Percentiles rank a stretch among this genome's conserved stretches.
Evolutionary conservation across 2,797 vertebrate species (phyloP).

Genomic region (Florisuga fusca): DNA sequence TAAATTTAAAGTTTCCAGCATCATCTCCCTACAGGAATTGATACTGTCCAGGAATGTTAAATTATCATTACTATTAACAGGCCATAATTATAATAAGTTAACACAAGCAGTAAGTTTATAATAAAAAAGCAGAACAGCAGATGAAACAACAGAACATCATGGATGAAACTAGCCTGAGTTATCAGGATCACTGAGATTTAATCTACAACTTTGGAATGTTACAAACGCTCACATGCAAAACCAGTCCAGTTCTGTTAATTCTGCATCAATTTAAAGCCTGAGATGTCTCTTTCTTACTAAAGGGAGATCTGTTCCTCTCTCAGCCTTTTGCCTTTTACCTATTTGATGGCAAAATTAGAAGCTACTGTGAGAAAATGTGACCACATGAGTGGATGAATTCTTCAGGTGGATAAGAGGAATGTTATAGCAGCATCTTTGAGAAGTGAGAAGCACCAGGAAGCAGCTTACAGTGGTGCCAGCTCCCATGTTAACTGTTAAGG

Average conservation of each 20-base stretch:
- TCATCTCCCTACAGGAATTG: background rate
- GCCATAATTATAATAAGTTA: background rate
- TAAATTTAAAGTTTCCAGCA: background rate
- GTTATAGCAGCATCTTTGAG: background rate
- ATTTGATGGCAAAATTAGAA: background rate
- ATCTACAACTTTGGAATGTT: background rate
- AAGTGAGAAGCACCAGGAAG: background rate
- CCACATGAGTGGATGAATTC: accelerated
- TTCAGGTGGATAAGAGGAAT: background rate
- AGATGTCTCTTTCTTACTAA: background rate
- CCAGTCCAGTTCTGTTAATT: background rate
- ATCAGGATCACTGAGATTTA: background rate
- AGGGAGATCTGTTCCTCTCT: background rate
- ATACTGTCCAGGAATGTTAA: background rate
- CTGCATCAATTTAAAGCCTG: background rate
- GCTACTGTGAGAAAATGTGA: background rate
- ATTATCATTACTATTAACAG: background rate
- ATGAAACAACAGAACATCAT: no score
- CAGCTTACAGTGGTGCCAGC: background rate
- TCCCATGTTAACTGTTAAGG: background rate
- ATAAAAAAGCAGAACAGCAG: background rate
- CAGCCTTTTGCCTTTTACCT: background rate
- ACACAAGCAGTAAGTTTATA: background rate
- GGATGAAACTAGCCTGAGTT: background rate
- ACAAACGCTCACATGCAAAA: background rate